Conservation (phyloP, 2,888 invertebrate species). For the Timema cristinae region DNA sequence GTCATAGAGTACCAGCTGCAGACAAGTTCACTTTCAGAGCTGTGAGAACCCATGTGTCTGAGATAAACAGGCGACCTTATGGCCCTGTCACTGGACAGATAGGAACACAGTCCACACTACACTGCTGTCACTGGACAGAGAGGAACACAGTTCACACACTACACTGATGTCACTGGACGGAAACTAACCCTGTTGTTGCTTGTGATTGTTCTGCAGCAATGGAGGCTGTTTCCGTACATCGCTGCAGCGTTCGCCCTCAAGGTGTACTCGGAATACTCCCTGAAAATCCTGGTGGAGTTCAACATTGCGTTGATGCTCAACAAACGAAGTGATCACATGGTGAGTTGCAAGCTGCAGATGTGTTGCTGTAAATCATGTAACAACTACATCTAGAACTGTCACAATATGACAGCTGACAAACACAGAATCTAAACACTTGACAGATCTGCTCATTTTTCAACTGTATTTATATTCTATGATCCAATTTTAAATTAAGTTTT, state of each 20-base stretch:
- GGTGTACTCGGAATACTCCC: slow-evolving; percentile 25
- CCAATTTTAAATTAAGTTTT: no score
- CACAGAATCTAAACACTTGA: no score
- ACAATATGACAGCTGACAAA: not conserved
- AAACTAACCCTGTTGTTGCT: not conserved
- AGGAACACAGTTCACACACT: no score
- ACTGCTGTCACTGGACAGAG: no score
- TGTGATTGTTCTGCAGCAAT: slow-evolving; percentile 41
- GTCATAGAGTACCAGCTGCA: slow-evolving; percentile 54
- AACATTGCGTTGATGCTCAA: slow-evolving; percentile 12
- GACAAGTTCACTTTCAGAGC: slow-evolving; percentile 17
- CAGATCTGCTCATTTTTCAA: no score
- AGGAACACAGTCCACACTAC: no score
- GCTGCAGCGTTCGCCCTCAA: slow-evolving; percentile 41
- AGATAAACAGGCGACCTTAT: no score
- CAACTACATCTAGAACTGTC: not conserved
- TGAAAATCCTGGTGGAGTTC: slow-evolving; percentile 24
- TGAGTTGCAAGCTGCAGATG: not conserved
- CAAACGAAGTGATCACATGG: slow-evolving; percentile 20
- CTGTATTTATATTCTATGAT: no score
- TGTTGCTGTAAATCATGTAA: not conserved
- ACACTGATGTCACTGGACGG: no score
- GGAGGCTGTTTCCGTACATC: slow-evolving; percentile 47
- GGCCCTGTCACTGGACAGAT: no score
- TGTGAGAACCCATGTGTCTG: no score